Conservation (phyloP, 2,797 vertebrate genomes). For the Merluccius polli region DNA sequence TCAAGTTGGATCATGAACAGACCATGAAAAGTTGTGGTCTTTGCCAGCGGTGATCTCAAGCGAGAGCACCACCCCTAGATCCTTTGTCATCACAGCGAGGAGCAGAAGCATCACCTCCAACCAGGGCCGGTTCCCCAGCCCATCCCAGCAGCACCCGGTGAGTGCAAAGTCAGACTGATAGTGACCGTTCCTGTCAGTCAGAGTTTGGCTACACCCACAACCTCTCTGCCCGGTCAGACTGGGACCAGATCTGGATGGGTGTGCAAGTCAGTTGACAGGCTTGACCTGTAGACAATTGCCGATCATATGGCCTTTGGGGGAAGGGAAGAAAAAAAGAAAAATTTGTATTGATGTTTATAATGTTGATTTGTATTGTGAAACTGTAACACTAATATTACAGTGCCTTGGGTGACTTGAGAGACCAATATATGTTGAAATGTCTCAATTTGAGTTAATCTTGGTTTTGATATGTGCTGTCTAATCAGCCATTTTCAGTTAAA, state of each 20-base stretch:
- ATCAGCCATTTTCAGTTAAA: too few relatives aligned
- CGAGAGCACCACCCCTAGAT: slow-evolving; percentile 4
- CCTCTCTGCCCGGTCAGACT: slow-evolving; percentile 13
- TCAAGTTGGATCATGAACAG: slow-evolving; percentile 27
- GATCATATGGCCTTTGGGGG: not conserved
- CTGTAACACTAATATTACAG: too few relatives aligned
- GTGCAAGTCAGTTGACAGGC: not conserved
- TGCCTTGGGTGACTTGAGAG: too few relatives aligned
- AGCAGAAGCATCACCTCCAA: not conserved
- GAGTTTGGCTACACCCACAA: slow-evolving; percentile 4
- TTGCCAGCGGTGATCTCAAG: slow-evolving; percentile 12
- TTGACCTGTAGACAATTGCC: not conserved
- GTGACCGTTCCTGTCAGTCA: not conserved
- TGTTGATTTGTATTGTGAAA: too few relatives aligned
- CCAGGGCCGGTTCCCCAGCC: not conserved
- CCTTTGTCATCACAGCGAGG: slow-evolving; percentile 1
- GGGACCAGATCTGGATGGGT: slow-evolving; percentile 16
- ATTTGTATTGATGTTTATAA: too few relatives aligned
- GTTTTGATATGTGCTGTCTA: too few relatives aligned
- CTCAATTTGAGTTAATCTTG: too few relatives aligned
- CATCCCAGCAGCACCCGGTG: not conserved
- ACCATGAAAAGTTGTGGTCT: slow-evolving; percentile 18
- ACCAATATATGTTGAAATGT: too few relatives aligned
- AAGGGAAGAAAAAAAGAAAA: too few relatives aligned
- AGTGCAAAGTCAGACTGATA: too few relatives aligned